phyloP scores from a whole-genome alignment of 1,140 invertebrate genomes.

The Mactra quadrangularis region DNA sequence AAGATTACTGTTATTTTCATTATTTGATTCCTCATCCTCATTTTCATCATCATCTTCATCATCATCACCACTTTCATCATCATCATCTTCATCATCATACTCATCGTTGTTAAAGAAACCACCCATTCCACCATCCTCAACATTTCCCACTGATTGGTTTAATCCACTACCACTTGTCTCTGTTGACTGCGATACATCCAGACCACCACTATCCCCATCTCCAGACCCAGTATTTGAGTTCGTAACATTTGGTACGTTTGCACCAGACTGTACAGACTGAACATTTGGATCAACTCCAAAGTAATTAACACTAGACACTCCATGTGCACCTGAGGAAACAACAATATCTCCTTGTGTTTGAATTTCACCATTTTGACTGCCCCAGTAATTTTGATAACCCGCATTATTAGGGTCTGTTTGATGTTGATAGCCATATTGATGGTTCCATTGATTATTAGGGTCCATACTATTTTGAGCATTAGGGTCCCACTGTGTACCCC shows the following conservation, averaged over 20 bases:
- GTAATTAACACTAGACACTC: constrained; percentile 20
- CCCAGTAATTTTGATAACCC: constrained; percentile 44
- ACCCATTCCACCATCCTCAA: constrained; percentile 23
- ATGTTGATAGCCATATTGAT: constrained; percentile 7
- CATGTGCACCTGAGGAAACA: background rate
- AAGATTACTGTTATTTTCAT: constrained; percentile 15
- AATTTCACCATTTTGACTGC: constrained; percentile 31
- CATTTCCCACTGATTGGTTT: constrained; percentile 36
- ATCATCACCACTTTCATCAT: constrained; percentile 25
- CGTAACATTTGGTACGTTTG: background rate
- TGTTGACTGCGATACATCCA: constrained; percentile 41
- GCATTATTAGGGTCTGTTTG: constrained; percentile 13
- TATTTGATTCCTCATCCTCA: constrained; percentile 1
- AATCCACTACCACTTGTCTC: constrained; percentile 20
- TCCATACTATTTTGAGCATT: constrained; percentile 19
- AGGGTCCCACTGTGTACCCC: constrained; percentile 18
- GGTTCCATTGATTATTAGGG: constrained; percentile 17
- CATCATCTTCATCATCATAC: constrained; percentile 34
- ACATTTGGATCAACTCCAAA: constrained; percentile 3
- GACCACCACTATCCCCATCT: background rate
- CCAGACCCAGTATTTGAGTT: background rate
- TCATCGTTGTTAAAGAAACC: constrained; percentile 27
- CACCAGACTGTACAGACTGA: constrained; percentile 20
- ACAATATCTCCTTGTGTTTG: background rate
- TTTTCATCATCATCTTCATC: constrained; percentile 26